Percentiles rank a stretch among this genome's conserved stretches.
phyloP scores from a whole-genome alignment of 2,113 vertebrate genomes.

The Etheostoma cragini region DNA sequence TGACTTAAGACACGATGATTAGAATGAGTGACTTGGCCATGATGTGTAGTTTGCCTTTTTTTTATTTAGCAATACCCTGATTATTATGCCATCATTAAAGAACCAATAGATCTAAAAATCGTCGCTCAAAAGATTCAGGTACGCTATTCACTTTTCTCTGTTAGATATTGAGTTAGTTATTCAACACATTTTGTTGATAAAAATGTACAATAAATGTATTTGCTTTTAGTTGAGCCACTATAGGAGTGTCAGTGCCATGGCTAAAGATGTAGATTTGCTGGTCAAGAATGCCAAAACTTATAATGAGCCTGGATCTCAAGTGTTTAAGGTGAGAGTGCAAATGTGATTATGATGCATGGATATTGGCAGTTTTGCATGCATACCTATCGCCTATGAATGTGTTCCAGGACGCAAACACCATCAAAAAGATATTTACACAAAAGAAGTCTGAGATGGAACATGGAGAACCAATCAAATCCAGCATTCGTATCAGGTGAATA shows the following conservation, averaged over 20 bases:
- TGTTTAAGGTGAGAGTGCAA: slow-evolving; percentile 91
- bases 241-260: slow-evolving; percentile 94
- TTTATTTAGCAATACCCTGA: slow-evolving; percentile 97
- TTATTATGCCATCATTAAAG: slow-evolving; percentile 99
- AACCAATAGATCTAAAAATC: slow-evolving; percentile 97
- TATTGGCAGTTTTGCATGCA: background rate
- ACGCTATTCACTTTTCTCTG: slow-evolving; percentile 8
- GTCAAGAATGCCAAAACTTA: slow-evolving; percentile 99
- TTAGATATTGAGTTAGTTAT: too few relatives aligned
- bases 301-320: slow-evolving; percentile 98
- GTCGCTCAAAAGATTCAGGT: slow-evolving; percentile 98
- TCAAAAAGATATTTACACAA: slow-evolving; percentile 98
- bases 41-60: slow-evolving; percentile 17
- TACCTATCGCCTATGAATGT: background rate
- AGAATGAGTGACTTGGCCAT: background rate
- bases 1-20: background rate
- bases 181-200: background rate
- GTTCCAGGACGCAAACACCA: slow-evolving; percentile 95
- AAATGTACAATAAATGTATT: slow-evolving; percentile 7
- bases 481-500: slow-evolving; percentile 92
- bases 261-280: slow-evolving; percentile 96
- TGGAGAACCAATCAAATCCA: slow-evolving; percentile 94
- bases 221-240: slow-evolving; percentile 89
- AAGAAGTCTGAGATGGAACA: slow-evolving; percentile 97
- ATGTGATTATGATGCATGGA: background rate